phyloP scores from a whole-genome alignment of 2,797 vertebrate genomes.

The Malurus leucopterus region DNA sequence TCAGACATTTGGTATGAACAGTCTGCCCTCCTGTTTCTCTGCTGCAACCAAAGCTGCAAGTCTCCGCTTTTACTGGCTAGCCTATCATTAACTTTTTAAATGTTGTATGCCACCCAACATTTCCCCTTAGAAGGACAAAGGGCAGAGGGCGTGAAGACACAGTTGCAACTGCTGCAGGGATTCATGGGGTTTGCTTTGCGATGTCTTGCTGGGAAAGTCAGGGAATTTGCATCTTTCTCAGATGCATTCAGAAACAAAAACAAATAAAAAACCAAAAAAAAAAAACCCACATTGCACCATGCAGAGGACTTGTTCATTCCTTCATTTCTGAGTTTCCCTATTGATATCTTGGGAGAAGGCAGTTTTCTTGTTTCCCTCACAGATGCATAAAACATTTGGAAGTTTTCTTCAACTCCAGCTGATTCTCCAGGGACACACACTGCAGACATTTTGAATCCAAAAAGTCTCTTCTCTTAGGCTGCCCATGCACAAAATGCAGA shows the following conservation, averaged over 20 bases:
- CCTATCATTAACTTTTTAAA: constrained; percentile 9
- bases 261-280: not conserved
- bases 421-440: not conserved
- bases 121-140: not conserved
- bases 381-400: not conserved
- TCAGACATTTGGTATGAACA: constrained; percentile 5
- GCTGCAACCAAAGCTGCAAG: not conserved
- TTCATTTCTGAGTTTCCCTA: not conserved
- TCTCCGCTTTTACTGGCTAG: not conserved
- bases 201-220: not conserved
- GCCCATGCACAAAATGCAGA: not conserved
- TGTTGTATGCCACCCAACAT: not conserved
- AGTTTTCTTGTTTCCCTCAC: not conserved
- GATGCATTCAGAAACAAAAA: not conserved
- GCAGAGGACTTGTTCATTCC: not conserved
- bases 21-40: not conserved
- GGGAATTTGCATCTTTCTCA: not conserved
- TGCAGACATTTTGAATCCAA: not conserved
- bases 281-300: not conserved
- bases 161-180: not conserved
- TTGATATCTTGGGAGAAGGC: not conserved
- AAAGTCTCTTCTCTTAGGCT: not conserved
- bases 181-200: not conserved
- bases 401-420: not conserved
- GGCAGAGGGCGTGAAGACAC: not conserved